phyloP scores from a whole-genome alignment of 2,113 vertebrate genomes.

The Indicator maculatus region DNA sequence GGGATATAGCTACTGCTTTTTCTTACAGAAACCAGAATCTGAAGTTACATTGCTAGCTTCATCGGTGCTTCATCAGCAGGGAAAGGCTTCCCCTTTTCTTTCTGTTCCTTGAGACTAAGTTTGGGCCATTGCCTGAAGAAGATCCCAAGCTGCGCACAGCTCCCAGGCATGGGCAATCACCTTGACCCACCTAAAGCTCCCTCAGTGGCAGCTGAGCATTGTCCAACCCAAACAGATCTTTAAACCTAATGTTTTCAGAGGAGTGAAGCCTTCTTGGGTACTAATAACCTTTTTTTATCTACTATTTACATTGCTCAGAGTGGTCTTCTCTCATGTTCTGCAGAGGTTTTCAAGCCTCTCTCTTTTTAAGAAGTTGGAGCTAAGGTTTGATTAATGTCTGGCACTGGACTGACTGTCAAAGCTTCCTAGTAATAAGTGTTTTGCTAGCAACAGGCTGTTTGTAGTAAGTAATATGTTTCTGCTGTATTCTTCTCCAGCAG shows the following conservation, averaged over 20 bases:
- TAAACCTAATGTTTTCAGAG: background rate
- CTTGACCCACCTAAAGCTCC: background rate
- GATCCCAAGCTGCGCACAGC: background rate
- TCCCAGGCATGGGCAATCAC: background rate
- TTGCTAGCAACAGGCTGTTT: background rate
- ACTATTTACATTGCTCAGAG: background rate
- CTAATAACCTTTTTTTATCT: background rate
- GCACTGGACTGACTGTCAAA: background rate
- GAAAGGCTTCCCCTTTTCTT: background rate
- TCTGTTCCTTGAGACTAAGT: background rate
- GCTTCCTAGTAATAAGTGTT: background rate
- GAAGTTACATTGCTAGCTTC: background rate
- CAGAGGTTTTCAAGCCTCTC: background rate
- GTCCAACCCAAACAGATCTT: background rate
- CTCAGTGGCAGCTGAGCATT: background rate
- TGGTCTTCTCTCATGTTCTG: background rate
- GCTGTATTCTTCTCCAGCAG: background rate
- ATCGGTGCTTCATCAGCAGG: accelerated
- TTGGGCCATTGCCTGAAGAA: background rate
- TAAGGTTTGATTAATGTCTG: background rate
- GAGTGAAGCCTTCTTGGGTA: background rate
- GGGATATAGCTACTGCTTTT: background rate
- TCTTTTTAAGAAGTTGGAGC: background rate
- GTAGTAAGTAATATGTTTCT: background rate
- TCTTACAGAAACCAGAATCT: background rate